These are phyloP conservation scores for Hippocampus guttulatus DNA, from an alignment of 2,113 vertebrate species.

Conservation along the genomic window DNA sequence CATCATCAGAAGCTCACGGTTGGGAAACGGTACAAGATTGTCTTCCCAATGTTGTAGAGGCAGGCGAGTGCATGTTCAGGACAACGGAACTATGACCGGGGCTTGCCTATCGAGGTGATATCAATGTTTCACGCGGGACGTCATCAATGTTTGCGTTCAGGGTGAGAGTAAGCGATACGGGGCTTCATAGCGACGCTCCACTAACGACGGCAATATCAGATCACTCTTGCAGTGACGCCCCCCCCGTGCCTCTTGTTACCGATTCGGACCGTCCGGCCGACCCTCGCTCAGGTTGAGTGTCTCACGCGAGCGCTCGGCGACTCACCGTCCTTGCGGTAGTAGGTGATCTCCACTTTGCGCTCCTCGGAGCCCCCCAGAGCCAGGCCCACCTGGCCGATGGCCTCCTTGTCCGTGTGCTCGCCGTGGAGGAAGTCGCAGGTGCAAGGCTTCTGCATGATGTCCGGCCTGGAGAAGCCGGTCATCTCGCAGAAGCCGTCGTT, in stretches of 20 bases:
- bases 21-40: neutral
- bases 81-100: neutral
- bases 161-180: slow-evolving; percentile 6
- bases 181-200: neutral
- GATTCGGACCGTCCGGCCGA: slow-evolving; percentile 4
- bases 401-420: slow-evolving; percentile 85
- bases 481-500: slow-evolving; percentile 99
- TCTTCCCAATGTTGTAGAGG: neutral
- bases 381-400: slow-evolving; percentile 88
- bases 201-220: slow-evolving; percentile 1
- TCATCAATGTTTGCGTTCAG: slow-evolving; percentile 1
- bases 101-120: neutral
- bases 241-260: slow-evolving; percentile 22
- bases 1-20: too few relatives aligned
- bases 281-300: slow-evolving; percentile 6
- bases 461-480: slow-evolving; percentile 95
- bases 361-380: slow-evolving; percentile 92
- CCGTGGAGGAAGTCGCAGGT: slow-evolving; percentile 98
- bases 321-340: slow-evolving; percentile 97
- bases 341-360: slow-evolving; percentile 94
- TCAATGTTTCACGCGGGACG: neutral
- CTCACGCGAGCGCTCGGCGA: slow-evolving; percentile 22
- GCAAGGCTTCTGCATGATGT: slow-evolving; percentile 98
- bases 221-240: slow-evolving; percentile 6
- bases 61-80: neutral